A percentile compares a stretch with the other conserved stretches of the same genome.
phyloP scores from a whole-genome alignment of 1,140 invertebrate species.

The Frieseomelitta varia region DNA sequence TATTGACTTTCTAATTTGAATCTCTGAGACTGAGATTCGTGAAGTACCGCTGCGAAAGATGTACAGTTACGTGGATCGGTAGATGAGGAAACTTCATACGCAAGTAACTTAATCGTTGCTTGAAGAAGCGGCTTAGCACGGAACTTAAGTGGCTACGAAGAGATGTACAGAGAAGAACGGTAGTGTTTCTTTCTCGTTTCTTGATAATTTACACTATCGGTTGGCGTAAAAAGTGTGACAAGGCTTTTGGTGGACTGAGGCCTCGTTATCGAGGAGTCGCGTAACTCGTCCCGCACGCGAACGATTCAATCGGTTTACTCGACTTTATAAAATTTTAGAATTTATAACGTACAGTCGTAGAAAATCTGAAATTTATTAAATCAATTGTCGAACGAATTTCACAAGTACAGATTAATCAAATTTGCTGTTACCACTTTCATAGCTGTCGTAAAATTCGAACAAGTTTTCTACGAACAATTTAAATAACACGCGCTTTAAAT shows the following conservation, averaged over 20 bases:
- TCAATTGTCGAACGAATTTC: not conserved
- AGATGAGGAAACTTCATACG: not conserved
- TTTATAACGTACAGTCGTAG: not conserved
- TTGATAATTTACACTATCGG: conserved; percentile 26
- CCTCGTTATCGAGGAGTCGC: conserved; percentile 21
- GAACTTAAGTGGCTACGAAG: not conserved
- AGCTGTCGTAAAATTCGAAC: not conserved
- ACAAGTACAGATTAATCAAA: not conserved
- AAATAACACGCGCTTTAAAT: not conserved
- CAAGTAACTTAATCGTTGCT: not conserved
- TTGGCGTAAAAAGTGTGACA: conserved; percentile 23
- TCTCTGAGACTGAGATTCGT: not conserved
- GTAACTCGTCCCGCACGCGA: not conserved
- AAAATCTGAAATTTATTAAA: not conserved
- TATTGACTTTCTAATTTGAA: not conserved
- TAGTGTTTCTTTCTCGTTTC: conserved; percentile 22
- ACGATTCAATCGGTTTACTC: not conserved
- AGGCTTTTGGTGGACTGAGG: not conserved
- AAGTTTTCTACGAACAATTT: conserved; percentile 17
- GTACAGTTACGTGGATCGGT: conserved; percentile 16
- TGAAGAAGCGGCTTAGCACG: not conserved
- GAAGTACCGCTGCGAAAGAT: not conserved
- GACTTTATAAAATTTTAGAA: not conserved
- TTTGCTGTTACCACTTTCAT: no score
- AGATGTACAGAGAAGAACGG: not conserved